A percentile compares a stretch with the other conserved stretches of the same genome.
phyloP scores from a whole-genome alignment of 2,113 vertebrate species.

The Acrocephalus arundinaceus region DNA sequence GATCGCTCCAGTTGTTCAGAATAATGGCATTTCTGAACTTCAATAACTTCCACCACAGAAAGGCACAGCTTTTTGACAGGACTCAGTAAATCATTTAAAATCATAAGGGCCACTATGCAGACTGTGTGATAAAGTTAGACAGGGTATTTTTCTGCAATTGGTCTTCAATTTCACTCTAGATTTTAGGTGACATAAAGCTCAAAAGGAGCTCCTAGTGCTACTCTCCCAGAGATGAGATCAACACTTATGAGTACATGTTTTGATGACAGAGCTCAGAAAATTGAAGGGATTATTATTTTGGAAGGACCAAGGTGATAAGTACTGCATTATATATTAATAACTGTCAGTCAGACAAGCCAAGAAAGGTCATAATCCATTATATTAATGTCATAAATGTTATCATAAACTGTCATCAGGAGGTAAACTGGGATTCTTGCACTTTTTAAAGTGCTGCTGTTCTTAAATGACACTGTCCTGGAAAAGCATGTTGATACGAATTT shows the following conservation, averaged over 20 bases:
- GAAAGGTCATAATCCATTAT: conserved; percentile 20
- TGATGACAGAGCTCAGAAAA: conserved; percentile 57
- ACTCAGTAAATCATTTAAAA: conserved; percentile 57
- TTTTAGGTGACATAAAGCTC: conserved; percentile 45
- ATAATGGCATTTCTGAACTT: conserved; percentile 21
- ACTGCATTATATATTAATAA: conserved; percentile 28
- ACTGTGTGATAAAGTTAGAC: conserved; percentile 16
- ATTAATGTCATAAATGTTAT: conserved; percentile 25
- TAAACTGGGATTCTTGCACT: conserved; percentile 1
- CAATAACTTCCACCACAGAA: not conserved
- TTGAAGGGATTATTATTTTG: conserved; percentile 28
- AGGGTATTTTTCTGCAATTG: conserved; percentile 54
- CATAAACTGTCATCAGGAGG: not conserved
- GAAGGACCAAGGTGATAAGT: conserved; percentile 34
- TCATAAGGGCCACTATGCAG: conserved; percentile 28
- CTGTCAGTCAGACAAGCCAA: conserved; percentile 38
- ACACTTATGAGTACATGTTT: not conserved
- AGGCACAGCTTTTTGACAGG: conserved; percentile 4
- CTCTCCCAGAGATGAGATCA: conserved; percentile 35
- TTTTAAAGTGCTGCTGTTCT: not conserved
- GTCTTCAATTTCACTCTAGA: conserved; percentile 38
- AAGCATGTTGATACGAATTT: not conserved
- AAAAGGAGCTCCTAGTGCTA: not conserved
- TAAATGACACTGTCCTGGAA: not conserved
- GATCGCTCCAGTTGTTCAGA: not conserved